These are phyloP conservation scores for Lophura nycthemera DNA, from an alignment of 2,113 vertebrate species.

Conservation along the genomic window DNA sequence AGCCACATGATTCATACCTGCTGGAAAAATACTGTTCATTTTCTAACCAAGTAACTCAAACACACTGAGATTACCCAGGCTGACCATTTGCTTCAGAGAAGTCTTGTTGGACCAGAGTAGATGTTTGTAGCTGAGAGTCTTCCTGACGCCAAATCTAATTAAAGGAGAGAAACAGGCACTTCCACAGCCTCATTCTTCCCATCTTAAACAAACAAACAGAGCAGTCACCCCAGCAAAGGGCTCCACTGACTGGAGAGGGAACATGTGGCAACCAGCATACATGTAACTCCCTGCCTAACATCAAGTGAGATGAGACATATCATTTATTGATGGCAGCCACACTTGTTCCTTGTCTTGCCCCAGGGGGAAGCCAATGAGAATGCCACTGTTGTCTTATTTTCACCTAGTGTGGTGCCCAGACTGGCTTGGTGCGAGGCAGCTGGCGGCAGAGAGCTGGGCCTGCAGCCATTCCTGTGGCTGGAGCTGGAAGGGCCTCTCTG, in stretches of 20 bases:
- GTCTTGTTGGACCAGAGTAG: neutral
- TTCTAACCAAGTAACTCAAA: neutral
- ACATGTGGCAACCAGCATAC: neutral
- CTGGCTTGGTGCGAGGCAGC: rapidly evolving
- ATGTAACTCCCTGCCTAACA: neutral
- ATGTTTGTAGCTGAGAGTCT: neutral
- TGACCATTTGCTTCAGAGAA: neutral
- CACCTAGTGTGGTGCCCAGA: neutral
- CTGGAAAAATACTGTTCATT: neutral
- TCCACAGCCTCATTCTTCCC: neutral
- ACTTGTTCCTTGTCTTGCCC: neutral
- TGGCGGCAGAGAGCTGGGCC: rapidly evolving
- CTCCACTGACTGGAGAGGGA: neutral
- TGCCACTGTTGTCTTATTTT: neutral
- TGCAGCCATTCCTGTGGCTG: neutral
- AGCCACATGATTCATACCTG: neutral
- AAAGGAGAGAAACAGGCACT: neutral
- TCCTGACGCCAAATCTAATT: neutral
- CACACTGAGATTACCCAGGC: neutral
- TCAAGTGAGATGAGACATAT: neutral
- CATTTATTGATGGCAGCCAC: neutral
- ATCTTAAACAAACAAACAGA: neutral
- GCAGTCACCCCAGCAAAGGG: rapidly evolving
- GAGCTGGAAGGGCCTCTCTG: neutral
- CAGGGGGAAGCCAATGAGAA: neutral